phyloP scores from a whole-genome alignment of 2,888 invertebrate species.

The Cephus nigrinus region DNA sequence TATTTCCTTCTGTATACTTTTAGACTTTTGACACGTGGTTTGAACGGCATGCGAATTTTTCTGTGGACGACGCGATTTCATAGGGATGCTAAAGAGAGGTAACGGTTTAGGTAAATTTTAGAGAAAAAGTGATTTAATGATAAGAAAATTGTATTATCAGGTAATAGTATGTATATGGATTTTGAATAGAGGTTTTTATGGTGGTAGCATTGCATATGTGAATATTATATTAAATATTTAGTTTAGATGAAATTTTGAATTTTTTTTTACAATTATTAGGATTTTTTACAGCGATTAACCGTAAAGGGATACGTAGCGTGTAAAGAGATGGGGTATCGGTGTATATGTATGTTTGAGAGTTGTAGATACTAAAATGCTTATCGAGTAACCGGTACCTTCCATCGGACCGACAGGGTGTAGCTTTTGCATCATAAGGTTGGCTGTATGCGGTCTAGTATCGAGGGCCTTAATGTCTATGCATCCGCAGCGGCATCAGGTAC shows the following conservation, averaged over 20 bases:
- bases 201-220: background rate
- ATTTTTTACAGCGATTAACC: no score
- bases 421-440: slow-evolving; percentile 7
- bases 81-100: background rate
- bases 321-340: background rate
- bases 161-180: background rate
- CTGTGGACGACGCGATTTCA: background rate
- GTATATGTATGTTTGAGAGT: background rate
- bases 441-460: slow-evolving; percentile 11
- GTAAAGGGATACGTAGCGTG: background rate
- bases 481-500: slow-evolving; percentile 28
- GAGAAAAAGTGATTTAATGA: background rate
- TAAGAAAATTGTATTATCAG: background rate
- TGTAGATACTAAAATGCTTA: background rate
- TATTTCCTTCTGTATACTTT: background rate
- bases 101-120: background rate
- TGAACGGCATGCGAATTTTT: background rate
- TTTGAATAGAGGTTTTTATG: no score
- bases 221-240: background rate
- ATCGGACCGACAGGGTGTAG: background rate
- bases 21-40: background rate
- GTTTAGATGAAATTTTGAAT: background rate
- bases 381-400: background rate
- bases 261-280: background rate
- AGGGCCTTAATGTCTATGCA: slow-evolving; percentile 35